Evolutionary conservation across 2,888 invertebrate species (phyloP).

Genomic region (Carabus problematicus): DNA sequence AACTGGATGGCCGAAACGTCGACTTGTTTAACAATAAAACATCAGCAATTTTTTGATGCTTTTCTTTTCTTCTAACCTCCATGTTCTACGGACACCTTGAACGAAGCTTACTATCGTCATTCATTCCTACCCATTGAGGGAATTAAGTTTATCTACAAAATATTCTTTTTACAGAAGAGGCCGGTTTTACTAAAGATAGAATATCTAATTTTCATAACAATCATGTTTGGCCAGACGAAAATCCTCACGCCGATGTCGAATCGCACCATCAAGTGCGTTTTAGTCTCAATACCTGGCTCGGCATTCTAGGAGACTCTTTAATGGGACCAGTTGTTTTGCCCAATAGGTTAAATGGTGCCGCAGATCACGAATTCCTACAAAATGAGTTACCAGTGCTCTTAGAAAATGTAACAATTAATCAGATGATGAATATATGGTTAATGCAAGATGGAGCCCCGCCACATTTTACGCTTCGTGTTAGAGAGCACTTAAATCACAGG

Average conservation of each 20-base stretch:
- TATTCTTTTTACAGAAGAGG: too few species aligned
- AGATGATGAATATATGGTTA: background rate
- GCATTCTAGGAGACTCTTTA: slow-evolving; percentile 11
- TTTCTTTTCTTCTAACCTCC: too few species aligned
- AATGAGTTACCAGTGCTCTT: background rate
- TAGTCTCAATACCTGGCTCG: too few species aligned
- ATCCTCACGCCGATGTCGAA: slow-evolving; percentile 26
- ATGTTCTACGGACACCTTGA: too few species aligned
- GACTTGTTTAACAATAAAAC: too few species aligned
- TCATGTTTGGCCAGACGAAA: slow-evolving; percentile 21
- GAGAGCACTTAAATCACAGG: background rate
- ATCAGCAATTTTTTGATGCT: too few species aligned
- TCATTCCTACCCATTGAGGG: too few species aligned
- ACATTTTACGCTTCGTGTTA: background rate
- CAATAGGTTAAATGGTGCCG: slow-evolving; percentile 16
- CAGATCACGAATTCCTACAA: background rate
- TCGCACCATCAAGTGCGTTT: slow-evolving; percentile 24
- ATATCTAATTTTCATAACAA: slow-evolving; percentile 11
- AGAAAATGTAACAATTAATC: background rate
- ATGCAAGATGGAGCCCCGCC: slow-evolving; percentile 1
- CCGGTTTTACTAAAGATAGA: too few species aligned
- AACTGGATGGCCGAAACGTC: too few species aligned
- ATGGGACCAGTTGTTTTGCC: slow-evolving; percentile 26
- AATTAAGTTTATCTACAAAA: background rate
- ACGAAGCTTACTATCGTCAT: too few species aligned